Evolutionary conservation across 1,140 invertebrate species (phyloP), one percentile per base, ranked within the genome.

Genomic region (Lamellibrachia luymesi): DNA sequence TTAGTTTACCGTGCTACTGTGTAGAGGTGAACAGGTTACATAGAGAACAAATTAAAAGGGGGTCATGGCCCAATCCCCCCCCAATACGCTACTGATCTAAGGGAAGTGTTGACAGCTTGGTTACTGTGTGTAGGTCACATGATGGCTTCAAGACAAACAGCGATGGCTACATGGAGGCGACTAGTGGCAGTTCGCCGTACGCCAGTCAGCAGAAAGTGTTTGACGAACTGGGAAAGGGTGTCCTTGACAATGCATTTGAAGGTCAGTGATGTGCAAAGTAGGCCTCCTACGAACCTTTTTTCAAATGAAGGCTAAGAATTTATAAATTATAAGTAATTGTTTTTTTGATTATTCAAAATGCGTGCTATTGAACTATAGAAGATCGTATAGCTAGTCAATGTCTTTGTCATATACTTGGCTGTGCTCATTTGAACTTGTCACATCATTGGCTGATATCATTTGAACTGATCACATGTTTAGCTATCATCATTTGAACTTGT

Each of bases 231-330:
- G 97, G 97, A 0, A 95, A 96, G 93, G 97, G 96, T 38, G 96
- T 97, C 10, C 94, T 97, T 13, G 95, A 97, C 90, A 97, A 97
- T 96, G 97, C 97, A 8, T 97, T 97, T 96, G 96, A 97, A 94
- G 97, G 97, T 94, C 96, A 97, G 94, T 97, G 97, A 92, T 50
- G 50, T 50, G 13, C n/a, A 13, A 10, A 91, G 50, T 91, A 4
- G 7, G 13, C 50, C 13, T 25, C 2, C 52, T 80, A 80, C 64
- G 25, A 0, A 92, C 22, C 17, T 91, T 91, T 22, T 6, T 92
- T 50, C 10, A 49, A 50, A 50, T 38, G 10, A 51, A 38, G 50
- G 5, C 27, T 51, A 52, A 13, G 6, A 17, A 51, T 52, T 52
- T n/a, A 50, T 50, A 17, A 10, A 25, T 49, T 4, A 27, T 50